These are phyloP conservation scores for Hoplodrina ambigua DNA, from an alignment of 2,888 invertebrate genomes.

Conservation along the genomic window DNA sequence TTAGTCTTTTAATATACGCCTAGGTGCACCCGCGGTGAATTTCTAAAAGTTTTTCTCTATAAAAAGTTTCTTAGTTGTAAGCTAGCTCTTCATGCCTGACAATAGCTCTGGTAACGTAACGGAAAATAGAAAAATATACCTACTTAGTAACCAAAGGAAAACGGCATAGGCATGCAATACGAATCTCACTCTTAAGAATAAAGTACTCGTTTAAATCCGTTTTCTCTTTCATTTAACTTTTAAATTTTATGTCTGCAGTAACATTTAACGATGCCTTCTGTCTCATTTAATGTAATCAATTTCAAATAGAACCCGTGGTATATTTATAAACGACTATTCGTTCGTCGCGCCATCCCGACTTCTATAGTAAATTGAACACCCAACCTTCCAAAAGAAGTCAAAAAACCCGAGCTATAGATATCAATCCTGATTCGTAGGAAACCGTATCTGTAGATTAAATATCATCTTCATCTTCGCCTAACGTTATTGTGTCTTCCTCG, in stretches of 20 bases:
- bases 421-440: no score
- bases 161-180: slow-evolving; percentile 13
- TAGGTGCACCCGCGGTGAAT: not conserved
- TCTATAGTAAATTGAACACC: not conserved
- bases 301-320: slow-evolving; percentile 22
- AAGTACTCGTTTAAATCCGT: slow-evolving; percentile 39
- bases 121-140: slow-evolving; percentile 17
- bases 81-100: not conserved
- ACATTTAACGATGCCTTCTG: slow-evolving; percentile 27
- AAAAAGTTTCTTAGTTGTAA: not conserved
- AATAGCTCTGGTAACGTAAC: not conserved
- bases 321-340: slow-evolving; percentile 38
- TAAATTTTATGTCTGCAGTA: slow-evolving; percentile 42
- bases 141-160: slow-evolving; percentile 23
- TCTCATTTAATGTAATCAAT: slow-evolving; percentile 29
- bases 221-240: slow-evolving; percentile 63
- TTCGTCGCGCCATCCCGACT: not conserved
- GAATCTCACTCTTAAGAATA: slow-evolving; percentile 23
- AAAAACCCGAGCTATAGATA: not conserved
- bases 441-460: not conserved
- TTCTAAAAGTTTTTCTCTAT: not conserved
- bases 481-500: not conserved
- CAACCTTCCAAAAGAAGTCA: not conserved
- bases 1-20: not conserved
- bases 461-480: not conserved